Base-by-base conservation (phyloP, 2,113 vertebrate species). In the Trematomus loennbergii region DNA sequence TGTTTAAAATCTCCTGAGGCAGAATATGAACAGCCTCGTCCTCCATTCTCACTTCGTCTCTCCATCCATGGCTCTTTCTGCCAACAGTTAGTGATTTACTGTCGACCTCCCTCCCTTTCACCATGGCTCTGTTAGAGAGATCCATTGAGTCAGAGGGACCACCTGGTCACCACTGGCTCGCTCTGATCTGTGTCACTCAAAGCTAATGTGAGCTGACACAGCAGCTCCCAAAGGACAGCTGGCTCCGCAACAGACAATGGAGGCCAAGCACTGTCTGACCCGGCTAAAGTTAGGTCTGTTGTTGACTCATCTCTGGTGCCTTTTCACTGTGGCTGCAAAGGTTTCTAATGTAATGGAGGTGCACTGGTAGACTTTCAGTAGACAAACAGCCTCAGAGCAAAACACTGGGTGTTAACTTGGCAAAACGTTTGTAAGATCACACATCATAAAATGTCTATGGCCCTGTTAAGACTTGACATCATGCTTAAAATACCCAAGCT, bases 141-240 rank as follows among this genome's bases (percentile, higher is more conserved):
- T 48, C 52, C 50, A 49, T 11, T n/a, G 77, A 79, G 79, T 74
- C 63, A 20, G 45, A 48, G 53, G 49, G 83, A 76, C 84, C 89
- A 88, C 88, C 88, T 91, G 90, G 84, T 62, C 85, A 61, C 73
- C 58, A 2, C 52, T 52, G 77, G 71, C 81, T 78, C 16, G 4
- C 25, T 29, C 75, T 72, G 76, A 82, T 85, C 82, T 59, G 62
- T 80, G 84, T 53, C 74, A 57, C 75, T 86, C 63, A 5, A 25
- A 0, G 73, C 73, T 93, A 90, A 92, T 88, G 50, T n/a, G 78
- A 88, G 88, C 73, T 80, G 89, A 92, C 90, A 71, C 69, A 43
- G 83, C 73, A 71, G 62, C 78, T 86, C 74, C 75, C 78, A 64
- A 18, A 79, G 75, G 88, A 88, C 89, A 88, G 88, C 87, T 90